Evolutionary conservation across 2,113 vertebrate species (phyloP), one percentile per base, ranked within the genome.

Genomic region (Phaethon lepturus): DNA sequence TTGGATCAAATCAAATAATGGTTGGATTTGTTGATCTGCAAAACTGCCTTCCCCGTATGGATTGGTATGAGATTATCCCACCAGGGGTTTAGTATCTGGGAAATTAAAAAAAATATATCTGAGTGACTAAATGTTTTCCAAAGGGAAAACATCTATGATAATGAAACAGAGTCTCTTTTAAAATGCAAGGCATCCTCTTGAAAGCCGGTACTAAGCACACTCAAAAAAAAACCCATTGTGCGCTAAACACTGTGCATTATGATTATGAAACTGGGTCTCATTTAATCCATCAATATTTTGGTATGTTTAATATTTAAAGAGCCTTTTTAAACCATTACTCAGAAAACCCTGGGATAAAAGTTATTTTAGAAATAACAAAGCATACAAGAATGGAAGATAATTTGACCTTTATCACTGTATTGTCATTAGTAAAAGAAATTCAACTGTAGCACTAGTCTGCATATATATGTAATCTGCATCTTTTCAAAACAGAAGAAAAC

Each of bases 161-260:
- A 98, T 98, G 96, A 98, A 98, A 97, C 85, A 24, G 64, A 90
- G 62, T 92, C 95, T 96, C 40, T 97, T 97, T 97, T 97, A 98
- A 97, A 97, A 97, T 97, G 82, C 93, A 95, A 95, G 72, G 40
- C 87, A 93, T 96, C 59, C 83, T 93, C 87, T 94, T 92, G 56
- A 96, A 96, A 91, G 72, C 88, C 1, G 2, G n/a, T 80, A 42
- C 77, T 90, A 95, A 95, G 76, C 74, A 90, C 12, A n/a, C n/a
- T 74, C 53, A 79, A 53, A 83, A 73, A 90, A 82, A 92, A 81
- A 38, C 38, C 38, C 35, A 88, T n/a, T 91, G 89, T 78, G 71
- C 82, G 64, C 49, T 88, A 86, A 97, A 93, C 53, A 59, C 35
- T 68, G 14, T 96, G 80, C 94, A 97, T 98, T 98, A 97, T 83